Conservation (phyloP, 64 coral and sea anemone genomes). For the Astreopora myriophthalma region DNA sequence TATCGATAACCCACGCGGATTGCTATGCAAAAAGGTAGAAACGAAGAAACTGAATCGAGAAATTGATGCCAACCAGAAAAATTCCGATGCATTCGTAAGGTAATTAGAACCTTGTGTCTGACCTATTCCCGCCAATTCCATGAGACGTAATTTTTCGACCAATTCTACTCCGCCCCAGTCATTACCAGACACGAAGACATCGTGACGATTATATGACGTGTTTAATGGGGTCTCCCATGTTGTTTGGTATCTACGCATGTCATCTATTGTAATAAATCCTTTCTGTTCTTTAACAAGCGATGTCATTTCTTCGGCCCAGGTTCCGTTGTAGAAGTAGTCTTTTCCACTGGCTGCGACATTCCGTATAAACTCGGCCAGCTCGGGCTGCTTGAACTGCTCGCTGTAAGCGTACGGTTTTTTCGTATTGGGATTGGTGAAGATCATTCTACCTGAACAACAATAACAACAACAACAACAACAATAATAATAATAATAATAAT, state of each 20-base stretch:
- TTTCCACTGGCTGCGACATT: conserved; percentile 55
- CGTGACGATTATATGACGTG: conserved; percentile 20
- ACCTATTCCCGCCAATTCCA: conserved; percentile 58
- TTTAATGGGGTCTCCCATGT: conserved; percentile 32
- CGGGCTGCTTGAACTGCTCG: conserved; percentile 82
- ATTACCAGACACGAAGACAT: conserved; percentile 16
- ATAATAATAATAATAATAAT: too few species aligned
- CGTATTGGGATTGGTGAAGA: conserved; percentile 85
- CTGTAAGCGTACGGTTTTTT: conserved; percentile 71
- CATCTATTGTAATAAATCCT: conserved; percentile 68
- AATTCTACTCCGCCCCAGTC: conserved; percentile 61
- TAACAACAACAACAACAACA: too few species aligned
- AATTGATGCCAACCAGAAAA: conserved; percentile 63
- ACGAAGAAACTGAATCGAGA: conserved; percentile 72
- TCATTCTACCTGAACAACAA: conserved; percentile 38
- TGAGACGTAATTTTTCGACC: conserved; percentile 47
- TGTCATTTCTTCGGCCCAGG: conserved; percentile 67
- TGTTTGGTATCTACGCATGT: conserved; percentile 60
- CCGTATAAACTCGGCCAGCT: conserved; percentile 70
- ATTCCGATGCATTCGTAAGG: conserved; percentile 52
- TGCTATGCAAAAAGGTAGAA: conserved; percentile 41
- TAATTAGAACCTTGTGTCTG: conserved; percentile 4
- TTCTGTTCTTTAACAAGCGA: conserved; percentile 48
- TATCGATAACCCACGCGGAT: conserved; percentile 45
- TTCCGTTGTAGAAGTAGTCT: conserved; percentile 83